Evolutionary conservation across 2,888 invertebrate genomes (phyloP).

Genomic region (Agrochola lychnidis): DNA sequence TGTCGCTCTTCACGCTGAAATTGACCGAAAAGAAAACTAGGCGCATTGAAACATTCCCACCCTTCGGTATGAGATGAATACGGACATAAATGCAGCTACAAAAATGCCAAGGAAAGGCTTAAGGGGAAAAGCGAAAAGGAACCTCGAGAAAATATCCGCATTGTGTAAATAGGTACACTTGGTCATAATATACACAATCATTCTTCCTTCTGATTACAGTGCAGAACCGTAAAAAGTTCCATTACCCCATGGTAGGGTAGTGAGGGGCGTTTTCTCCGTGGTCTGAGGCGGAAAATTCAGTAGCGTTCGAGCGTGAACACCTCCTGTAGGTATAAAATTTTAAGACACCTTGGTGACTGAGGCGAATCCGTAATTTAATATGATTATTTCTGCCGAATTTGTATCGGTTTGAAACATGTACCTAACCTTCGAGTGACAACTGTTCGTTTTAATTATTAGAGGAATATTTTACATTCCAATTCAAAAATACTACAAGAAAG

Average conservation of each 20-base stretch:
- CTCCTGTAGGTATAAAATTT: slow-evolving; percentile 39
- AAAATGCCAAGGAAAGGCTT: slow-evolving; percentile 13
- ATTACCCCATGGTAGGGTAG: slow-evolving; percentile 40
- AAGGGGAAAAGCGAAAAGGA: neutral
- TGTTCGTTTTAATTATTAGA: neutral
- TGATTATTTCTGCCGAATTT: slow-evolving; percentile 26
- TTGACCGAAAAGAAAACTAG: slow-evolving; percentile 22
- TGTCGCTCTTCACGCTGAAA: slow-evolving; percentile 9
- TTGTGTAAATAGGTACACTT: slow-evolving; percentile 25
- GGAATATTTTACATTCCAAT: neutral
- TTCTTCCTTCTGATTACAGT: slow-evolving; percentile 49
- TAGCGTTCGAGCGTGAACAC: slow-evolving; percentile 39
- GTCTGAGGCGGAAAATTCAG: slow-evolving; percentile 45
- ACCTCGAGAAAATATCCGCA: slow-evolving; percentile 24
- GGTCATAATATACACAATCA: slow-evolving; percentile 22
- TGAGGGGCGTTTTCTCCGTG: slow-evolving; percentile 17
- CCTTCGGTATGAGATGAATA: slow-evolving; percentile 3
- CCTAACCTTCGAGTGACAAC: neutral
- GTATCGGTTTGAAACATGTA: neutral
- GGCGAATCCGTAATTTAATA: slow-evolving; percentile 22
- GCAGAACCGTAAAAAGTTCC: slow-evolving; percentile 52
- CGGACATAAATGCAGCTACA: slow-evolving; percentile 12
- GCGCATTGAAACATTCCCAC: slow-evolving; percentile 8
- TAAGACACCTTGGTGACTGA: slow-evolving; percentile 37
- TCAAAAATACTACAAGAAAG: neutral